These are phyloP conservation scores for Brachionus paranguensis DNA, from an alignment of 1,140 invertebrate genomes.

Conservation along the genomic window DNA sequence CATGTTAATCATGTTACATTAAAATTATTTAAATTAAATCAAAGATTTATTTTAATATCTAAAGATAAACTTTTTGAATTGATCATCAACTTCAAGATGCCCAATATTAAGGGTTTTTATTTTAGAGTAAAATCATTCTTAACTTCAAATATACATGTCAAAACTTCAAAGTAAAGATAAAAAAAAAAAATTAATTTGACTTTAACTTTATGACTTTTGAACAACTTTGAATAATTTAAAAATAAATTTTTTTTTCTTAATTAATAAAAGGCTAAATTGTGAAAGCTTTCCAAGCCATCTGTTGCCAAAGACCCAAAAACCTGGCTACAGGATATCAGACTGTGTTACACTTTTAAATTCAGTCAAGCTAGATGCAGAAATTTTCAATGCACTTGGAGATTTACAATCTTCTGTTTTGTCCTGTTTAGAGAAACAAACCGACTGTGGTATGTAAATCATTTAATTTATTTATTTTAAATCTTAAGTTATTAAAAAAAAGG, in stretches of 20 bases:
- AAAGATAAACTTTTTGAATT: too few species aligned
- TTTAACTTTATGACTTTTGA: too few species aligned
- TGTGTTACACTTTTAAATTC: slow-evolving; percentile 62
- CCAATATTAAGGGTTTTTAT: too few species aligned
- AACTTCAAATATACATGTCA: too few species aligned
- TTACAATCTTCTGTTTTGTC: slow-evolving; percentile 75
- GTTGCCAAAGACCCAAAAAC: slow-evolving; percentile 65
- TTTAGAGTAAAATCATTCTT: background rate
- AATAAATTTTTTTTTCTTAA: background rate
- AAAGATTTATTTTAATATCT: too few species aligned
- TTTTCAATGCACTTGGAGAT: slow-evolving; percentile 71
- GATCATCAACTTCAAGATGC: too few species aligned
- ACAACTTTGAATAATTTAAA: too few species aligned
- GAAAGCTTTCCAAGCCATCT: slow-evolving; percentile 65
- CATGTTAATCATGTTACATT: too few species aligned
- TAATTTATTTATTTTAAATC: background rate
- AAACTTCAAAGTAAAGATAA: too few species aligned
- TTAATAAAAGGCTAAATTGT: slow-evolving; percentile 41
- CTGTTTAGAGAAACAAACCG: slow-evolving; percentile 60
- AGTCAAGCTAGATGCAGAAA: slow-evolving; percentile 67
- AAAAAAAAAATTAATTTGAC: too few species aligned
- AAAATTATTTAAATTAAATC: too few species aligned
- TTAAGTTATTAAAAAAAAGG: too few species aligned
- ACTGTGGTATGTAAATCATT: slow-evolving; percentile 56
- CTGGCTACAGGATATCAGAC: slow-evolving; percentile 64